These are phyloP conservation scores for Pavo muticus DNA, from an alignment of 2,113 vertebrate genomes.

Conservation along the genomic window DNA sequence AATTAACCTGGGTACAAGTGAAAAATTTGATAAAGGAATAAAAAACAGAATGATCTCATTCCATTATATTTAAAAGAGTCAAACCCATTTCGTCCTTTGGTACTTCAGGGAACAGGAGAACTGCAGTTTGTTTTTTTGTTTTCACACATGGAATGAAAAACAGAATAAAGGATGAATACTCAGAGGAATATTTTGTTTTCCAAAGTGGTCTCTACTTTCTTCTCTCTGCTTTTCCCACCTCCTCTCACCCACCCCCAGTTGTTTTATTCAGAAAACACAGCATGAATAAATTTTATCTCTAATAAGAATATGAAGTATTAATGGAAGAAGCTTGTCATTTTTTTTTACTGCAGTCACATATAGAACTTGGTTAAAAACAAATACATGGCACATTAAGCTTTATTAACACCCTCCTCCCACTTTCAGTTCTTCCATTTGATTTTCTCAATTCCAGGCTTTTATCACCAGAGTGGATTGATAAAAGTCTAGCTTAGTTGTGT, in stretches of 20 bases:
- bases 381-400: constrained; percentile 10
- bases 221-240: constrained; percentile 40
- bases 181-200: constrained; percentile 47
- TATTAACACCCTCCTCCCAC: constrained; percentile 5
- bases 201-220: not conserved
- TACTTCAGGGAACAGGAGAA: constrained; percentile 36
- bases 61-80: not conserved
- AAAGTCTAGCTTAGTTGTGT: constrained; percentile 75
- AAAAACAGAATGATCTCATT: not conserved
- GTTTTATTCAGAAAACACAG: constrained; percentile 34
- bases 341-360: not conserved
- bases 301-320: not conserved
- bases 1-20: not conserved
- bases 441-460: constrained; percentile 77
- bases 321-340: not conserved
- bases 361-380: constrained; percentile 23
- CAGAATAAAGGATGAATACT: constrained; percentile 55
- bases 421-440: constrained; percentile 52
- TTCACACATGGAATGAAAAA: constrained; percentile 59
- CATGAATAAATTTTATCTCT: not conserved
- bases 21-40: not conserved
- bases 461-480: constrained; percentile 78
- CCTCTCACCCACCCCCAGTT: not conserved
- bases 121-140: not conserved
- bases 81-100: not conserved